Evolutionary conservation across 2,888 invertebrate species (phyloP).

Genomic region (Eupithecia tripunctaria): DNA sequence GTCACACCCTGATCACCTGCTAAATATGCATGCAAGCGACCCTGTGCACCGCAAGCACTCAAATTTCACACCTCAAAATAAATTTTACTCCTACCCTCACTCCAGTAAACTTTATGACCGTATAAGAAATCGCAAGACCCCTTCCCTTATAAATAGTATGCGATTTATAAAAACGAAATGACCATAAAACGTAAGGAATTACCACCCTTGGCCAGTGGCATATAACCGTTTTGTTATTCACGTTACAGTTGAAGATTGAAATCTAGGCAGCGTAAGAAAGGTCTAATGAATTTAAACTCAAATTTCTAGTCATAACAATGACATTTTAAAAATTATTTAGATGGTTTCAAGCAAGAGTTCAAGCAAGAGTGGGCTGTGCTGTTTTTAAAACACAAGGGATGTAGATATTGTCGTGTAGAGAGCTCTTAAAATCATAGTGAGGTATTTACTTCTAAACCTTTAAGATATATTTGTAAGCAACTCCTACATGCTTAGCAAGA

Average conservation of each 20-base stretch:
- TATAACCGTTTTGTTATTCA: slow-evolving; percentile 76
- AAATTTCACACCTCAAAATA: slow-evolving; percentile 39
- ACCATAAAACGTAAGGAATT: slow-evolving; percentile 77
- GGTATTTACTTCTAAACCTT: neutral
- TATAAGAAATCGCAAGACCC: slow-evolving; percentile 64
- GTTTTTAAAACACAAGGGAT: neutral
- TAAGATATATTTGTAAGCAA: neutral
- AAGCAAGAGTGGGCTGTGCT: neutral
- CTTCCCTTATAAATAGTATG: slow-evolving; percentile 72
- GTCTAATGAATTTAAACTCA: neutral
- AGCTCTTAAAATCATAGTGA: neutral
- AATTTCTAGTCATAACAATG: neutral
- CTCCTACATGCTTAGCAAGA: neutral
- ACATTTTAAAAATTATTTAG: no score
- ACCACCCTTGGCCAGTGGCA: slow-evolving; percentile 73
- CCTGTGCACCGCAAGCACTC: slow-evolving; percentile 28
- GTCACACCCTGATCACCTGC: slow-evolving; percentile 26
- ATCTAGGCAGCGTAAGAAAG: neutral
- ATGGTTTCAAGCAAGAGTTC: neutral
- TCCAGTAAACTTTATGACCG: slow-evolving; percentile 48
- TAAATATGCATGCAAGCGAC: slow-evolving; percentile 31
- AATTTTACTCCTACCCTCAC: slow-evolving; percentile 35
- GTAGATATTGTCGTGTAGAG: neutral
- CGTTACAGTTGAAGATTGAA: slow-evolving; percentile 5
- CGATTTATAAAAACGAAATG: slow-evolving; percentile 77